Evolutionary conservation across 2,888 invertebrate genomes (phyloP), one percentile per base, ranked within the genome.

Genomic region (Ypsolopha scabrella): DNA sequence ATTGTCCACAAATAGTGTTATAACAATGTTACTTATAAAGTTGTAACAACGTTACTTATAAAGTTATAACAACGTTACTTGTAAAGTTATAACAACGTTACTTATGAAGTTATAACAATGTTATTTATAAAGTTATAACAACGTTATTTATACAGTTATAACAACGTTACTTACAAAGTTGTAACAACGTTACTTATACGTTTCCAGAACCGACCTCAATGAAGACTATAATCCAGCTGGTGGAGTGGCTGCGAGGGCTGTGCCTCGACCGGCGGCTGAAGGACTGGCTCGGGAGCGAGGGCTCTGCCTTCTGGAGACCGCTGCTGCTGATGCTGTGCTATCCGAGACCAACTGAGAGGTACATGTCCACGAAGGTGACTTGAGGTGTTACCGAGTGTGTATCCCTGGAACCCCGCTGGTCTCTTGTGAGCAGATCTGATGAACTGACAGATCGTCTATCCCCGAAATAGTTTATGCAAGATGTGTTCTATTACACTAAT

Each of bases 251-350:
- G 65, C 91, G 93, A 0, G 91, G 93, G 56, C 89, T 95, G 53
- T 93, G 94, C 68, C 90, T 92, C 24, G 95, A 95, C 64, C 91
- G 92, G 14, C 88, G 90, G 57, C 91, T 96, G 87, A 92, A 95
- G 59, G 94, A 95, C 74, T 97, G 96, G 96, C 88, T 97, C 47
- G 96, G 96, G 10, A 90, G 90, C 0, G 91, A 93, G 58, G 96
- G 95, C 7, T 90, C 92, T 2, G 87, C 89, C n/a, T 97, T 96
- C 80, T 97, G 96, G 96, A 88, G 91, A 47, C 93, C 94, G 4
- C 80, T 97, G 55, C 86, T 97, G 8, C 89, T 91, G 54, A 87
- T 94, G 68, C 87, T 94, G 35, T 94, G 94, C 68, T 89, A 90
- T 65, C 88, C 90, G 44, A 82, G 89, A 33, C 78, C 83, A 1